Percentiles rank a stretch among this genome's conserved stretches.
phyloP scores from a whole-genome alignment of 2,113 vertebrate genomes.

The Oenanthe melanoleuca region DNA sequence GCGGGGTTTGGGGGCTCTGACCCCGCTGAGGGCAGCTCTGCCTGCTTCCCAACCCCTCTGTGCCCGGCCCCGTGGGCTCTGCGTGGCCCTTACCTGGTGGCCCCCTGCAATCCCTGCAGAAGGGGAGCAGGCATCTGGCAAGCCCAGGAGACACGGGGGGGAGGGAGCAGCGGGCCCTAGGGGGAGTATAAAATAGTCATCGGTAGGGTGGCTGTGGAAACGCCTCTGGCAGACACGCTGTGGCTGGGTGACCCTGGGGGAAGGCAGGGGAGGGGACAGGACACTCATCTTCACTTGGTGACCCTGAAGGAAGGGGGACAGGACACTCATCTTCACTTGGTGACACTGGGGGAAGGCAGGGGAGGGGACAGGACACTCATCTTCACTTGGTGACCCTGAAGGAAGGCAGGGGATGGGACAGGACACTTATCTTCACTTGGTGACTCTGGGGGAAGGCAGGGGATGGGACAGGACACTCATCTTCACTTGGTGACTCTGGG shows the following conservation, averaged over 20 bases:
- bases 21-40: neutral
- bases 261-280: neutral
- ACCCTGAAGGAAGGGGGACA: neutral
- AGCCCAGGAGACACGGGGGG: constrained; percentile 68
- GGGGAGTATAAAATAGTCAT: constrained; percentile 73
- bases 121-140: constrained; percentile 70
- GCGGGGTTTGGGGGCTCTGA: neutral
- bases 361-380: neutral
- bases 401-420: neutral
- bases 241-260: neutral
- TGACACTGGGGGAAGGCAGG: neutral
- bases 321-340: neutral
- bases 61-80: constrained; percentile 28
- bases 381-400: neutral
- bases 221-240: constrained; percentile 16
- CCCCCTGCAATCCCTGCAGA: constrained; percentile 71
- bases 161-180: constrained; percentile 68
- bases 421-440: neutral
- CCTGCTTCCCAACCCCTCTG: constrained; percentile 14
- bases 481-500: neutral
- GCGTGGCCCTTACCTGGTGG: constrained; percentile 68
- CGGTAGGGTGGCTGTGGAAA: constrained; percentile 12
- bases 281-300: neutral
- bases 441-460: neutral
- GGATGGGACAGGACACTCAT: neutral